Base-by-base conservation (phyloP, 2,888 invertebrate species). In the Sesamia inferens region DNA sequence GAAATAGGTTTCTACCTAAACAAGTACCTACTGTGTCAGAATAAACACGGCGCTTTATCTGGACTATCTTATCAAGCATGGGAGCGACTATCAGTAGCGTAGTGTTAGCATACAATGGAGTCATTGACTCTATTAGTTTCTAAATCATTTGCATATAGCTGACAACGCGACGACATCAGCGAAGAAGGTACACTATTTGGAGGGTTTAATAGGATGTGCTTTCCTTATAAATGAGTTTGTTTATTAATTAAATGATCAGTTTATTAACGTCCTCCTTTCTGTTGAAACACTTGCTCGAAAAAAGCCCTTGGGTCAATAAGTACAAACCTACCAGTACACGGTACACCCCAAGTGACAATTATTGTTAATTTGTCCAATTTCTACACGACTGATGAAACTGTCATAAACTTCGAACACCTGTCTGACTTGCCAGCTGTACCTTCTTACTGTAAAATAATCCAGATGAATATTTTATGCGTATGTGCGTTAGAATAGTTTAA, bases 81-180 rank as follows among this genome's bases (percentile, higher is more conserved):
- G 85, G 92, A 92, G 88, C 84, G 85, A 82, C 82, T 89, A 89
- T 85, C 89, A 89, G 90, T 83, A 87, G 89, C 87, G 62, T 75
- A 79, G 79, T 74, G 82, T 92, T 91, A 88, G 87, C 90, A 92
- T 90, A 92, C 90, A 92, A 92, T 92, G 86, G 90, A 31, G 83
- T 87, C 87, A 89, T 92, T 88, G 83, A 83, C 86, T 89, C 86
- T 83, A 89, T 90, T 80, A 87, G 88, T 88, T 89, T 89, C 90
- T 88, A 89, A 85, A 85, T 81, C 64, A 89, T 90, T 90, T 86
- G 85, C 88, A 89, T 89, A 84, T 73, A 77, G 74, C 67, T 42
- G 63, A 74, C 77, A 80, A 64, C 80, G 81, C 79, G 80, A 75
- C 81, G 80, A 74, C 51, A 55, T 64, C 68, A 68, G 64, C 47